Evolutionary conservation across 2,113 vertebrate species (phyloP).

Genomic region (Corythornis cristatus): DNA sequence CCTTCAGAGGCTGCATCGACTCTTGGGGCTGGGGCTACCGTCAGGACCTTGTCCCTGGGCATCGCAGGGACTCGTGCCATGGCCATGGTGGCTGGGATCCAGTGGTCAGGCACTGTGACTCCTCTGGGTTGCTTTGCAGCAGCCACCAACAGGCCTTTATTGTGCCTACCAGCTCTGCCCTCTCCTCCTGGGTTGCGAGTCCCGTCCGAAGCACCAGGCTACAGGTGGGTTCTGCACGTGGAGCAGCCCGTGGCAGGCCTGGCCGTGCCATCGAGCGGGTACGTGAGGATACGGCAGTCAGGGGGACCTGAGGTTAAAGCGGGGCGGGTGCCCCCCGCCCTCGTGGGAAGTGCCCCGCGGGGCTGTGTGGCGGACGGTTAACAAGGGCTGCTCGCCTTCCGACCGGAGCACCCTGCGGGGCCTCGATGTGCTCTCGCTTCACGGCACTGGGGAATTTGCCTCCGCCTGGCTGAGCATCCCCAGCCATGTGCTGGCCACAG

Average conservation of each 20-base stretch:
- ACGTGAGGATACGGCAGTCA: not conserved
- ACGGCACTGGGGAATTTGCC: not conserved
- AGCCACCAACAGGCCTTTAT: rapidly evolving
- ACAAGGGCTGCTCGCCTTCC: not conserved
- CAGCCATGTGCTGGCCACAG: not conserved
- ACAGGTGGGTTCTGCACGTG: rapidly evolving
- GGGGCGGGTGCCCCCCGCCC: not conserved
- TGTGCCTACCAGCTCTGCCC: not conserved
- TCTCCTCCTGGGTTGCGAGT: rapidly evolving
- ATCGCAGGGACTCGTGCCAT: not conserved
- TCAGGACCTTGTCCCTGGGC: not conserved
- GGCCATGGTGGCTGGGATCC: not conserved
- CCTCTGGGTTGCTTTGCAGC: not conserved
- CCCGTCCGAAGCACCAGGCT: not conserved
- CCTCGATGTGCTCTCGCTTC: slow-evolving; percentile 58
- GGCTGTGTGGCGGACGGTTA: not conserved
- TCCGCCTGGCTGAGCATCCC: slow-evolving; percentile 46
- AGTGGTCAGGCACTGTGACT: rapidly evolving
- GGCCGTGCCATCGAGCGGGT: not conserved
- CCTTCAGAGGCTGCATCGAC: not conserved
- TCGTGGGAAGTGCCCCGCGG: not conserved
- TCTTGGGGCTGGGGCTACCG: not conserved
- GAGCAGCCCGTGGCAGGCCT: not conserved
- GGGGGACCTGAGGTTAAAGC: slow-evolving; percentile 42
- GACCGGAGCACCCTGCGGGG: not conserved